Percentiles rank a stretch among this genome's conserved stretches.
These are phyloP conservation scores for Cantharis nigra DNA, from an alignment of 2,888 invertebrate species.

Conservation along the genomic window DNA sequence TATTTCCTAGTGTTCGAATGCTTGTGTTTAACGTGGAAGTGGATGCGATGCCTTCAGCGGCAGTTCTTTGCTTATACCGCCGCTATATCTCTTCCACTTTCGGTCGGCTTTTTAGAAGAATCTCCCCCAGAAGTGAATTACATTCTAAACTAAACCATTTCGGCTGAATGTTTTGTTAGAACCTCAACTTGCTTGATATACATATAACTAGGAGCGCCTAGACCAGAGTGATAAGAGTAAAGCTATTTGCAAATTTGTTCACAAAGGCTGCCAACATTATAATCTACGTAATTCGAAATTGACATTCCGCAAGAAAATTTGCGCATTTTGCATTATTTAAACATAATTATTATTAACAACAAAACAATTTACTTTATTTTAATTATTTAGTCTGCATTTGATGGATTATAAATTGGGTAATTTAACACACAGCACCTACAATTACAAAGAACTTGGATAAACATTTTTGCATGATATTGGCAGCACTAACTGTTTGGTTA, in stretches of 20 bases:
- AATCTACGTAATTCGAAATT: neutral
- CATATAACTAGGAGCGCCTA: conserved; percentile 24
- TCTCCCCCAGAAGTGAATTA: conserved; percentile 21
- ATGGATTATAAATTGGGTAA: neutral
- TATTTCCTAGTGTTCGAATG: conserved; percentile 19
- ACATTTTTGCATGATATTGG: conserved; percentile 6
- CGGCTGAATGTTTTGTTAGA: conserved; percentile 22
- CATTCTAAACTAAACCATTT: conserved; percentile 20
- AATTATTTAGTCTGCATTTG: neutral
- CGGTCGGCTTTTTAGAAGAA: conserved; percentile 23
- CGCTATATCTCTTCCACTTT: conserved; percentile 21
- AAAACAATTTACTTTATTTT: neutral
- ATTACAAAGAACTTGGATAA: neutral
- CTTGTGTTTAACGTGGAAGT: conserved; percentile 14
- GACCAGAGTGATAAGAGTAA: conserved; percentile 20
- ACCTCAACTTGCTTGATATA: neutral
- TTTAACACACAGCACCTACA: neutral
- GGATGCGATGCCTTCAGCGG: conserved; percentile 23
- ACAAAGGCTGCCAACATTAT: conserved; percentile 16
- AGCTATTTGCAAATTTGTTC: conserved; percentile 24
- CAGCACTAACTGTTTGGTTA: neutral
- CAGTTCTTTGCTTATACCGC: conserved; percentile 12
- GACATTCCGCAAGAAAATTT: neutral
- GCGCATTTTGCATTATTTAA: neutral
- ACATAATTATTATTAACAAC: neutral